Base-by-base conservation (phyloP, 2,113 vertebrate species). In the Zosterops borbonicus region DNA sequence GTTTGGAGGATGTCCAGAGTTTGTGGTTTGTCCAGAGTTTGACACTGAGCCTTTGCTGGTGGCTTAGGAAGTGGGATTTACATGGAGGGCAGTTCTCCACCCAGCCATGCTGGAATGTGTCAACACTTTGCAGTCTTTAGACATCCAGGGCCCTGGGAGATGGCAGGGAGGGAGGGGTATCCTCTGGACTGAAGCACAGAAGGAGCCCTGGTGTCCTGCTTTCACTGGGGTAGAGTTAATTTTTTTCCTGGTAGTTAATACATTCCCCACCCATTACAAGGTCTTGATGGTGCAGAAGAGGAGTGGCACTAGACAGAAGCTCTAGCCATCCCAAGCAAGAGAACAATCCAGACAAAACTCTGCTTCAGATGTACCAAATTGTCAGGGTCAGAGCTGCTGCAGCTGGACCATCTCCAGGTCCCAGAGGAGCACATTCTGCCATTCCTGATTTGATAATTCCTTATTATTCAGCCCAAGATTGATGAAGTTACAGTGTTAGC, bases 121-220 rank as follows among this genome's bases (percentile, higher is more conserved):
- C 9, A 55, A 33, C 37, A 29, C 31, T 58, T 44, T 10, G 14
- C 35, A 53, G 42, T 5, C 39, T 59, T 63, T 33, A 60, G 35
- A 29, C 14, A 16, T 4, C 2, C 25, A 47, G 5, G 8, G 25
- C 28, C 33, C 35, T 42, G 44, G 50, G 53, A 69, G 33, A 14
- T 1, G 20, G 65, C 2, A 6, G 9, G 21, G 29, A 12, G 3
- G 3, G 12, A 6, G 11, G 28, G 31, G 14, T 6, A 12, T 28
- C 65, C 46, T 8, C 8, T 15, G 37, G 8, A 4, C 10, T 44
- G 10, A 35, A 49, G 58, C 73, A 63, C 20, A 50, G 58, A 63
- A 59, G 2, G 18, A 60, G 41, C 37, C 62, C 21, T 23, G 41
- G 20, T 46, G 46, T 60, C 53, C 69, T 42, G 70, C 25, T 35